These are phyloP conservation scores for Pomatostomus ruficeps DNA, from an alignment of 2,113 vertebrate species.

Conservation along the genomic window DNA sequence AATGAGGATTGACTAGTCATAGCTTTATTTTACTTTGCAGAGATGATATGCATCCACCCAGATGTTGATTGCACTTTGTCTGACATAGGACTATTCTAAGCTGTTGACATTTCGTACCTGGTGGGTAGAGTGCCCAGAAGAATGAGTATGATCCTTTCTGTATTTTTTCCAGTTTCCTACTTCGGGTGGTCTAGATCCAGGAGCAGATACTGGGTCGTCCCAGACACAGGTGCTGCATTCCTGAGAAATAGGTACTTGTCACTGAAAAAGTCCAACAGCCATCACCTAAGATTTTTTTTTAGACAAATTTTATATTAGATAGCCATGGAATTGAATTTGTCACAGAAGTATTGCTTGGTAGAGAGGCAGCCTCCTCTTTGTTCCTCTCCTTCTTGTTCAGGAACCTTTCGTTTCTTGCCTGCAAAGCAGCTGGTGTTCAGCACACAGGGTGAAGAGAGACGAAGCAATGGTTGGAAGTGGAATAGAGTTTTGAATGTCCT, in stretches of 20 bases:
- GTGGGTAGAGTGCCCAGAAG: background rate
- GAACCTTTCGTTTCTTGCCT: background rate
- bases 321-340: background rate
- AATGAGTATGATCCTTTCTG: background rate
- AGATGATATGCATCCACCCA: background rate
- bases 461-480: fast-evolving
- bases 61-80: background rate
- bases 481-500: background rate
- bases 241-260: background rate
- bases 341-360: background rate
- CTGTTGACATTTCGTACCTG: background rate
- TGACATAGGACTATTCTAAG: background rate
- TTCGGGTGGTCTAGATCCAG: background rate
- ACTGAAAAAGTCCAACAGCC: background rate
- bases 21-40: background rate
- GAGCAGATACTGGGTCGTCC: background rate
- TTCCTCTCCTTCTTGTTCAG: background rate
- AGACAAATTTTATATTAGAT: background rate
- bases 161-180: background rate
- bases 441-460: background rate
- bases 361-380: background rate
- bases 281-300: background rate
- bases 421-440: background rate
- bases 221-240: fast-evolving
- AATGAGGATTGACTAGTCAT: background rate